These are phyloP conservation scores for Phymorhynchus buccinoides DNA, from an alignment of 1,140 invertebrate genomes.

Conservation along the genomic window DNA sequence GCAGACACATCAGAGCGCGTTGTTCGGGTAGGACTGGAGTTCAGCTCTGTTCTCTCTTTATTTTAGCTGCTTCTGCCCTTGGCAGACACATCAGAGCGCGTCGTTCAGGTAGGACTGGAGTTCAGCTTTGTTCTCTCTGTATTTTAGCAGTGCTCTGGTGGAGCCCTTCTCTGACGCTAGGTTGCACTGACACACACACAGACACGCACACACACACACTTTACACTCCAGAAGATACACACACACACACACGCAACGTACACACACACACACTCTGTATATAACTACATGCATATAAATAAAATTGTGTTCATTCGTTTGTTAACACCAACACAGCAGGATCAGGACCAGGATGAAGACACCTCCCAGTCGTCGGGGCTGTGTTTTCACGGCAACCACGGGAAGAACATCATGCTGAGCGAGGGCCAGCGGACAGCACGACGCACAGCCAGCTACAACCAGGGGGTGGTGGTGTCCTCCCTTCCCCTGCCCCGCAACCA, in stretches of 20 bases:
- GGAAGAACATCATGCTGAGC: constrained; percentile 82
- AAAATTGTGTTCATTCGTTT: too few relatives aligned
- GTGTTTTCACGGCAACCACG: constrained; percentile 77
- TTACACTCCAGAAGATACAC: too few relatives aligned
- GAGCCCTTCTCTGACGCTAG: too few relatives aligned
- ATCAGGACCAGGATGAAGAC: constrained; percentile 64
- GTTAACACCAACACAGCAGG: too few relatives aligned
- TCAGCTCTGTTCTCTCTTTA: neutral
- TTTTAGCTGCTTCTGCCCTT: constrained; percentile 41
- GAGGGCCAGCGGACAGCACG: constrained; percentile 78
- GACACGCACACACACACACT: too few relatives aligned
- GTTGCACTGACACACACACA: too few relatives aligned
- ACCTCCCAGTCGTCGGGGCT: constrained; percentile 49
- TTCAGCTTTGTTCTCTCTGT: neutral
- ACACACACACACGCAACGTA: too few relatives aligned
- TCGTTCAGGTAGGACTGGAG: constrained; percentile 20
- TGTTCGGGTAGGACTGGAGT: constrained; percentile 18
- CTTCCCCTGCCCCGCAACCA: constrained; percentile 78
- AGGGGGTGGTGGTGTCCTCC: constrained; percentile 81
- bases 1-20: constrained; percentile 21
- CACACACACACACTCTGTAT: too few relatives aligned
- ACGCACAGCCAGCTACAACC: constrained; percentile 84
- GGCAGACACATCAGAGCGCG: constrained; percentile 35
- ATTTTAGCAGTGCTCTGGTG: too few relatives aligned
- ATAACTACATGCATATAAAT: too few relatives aligned